phyloP scores from a whole-genome alignment of 1,140 invertebrate species.

The Saccostrea glomerata region DNA sequence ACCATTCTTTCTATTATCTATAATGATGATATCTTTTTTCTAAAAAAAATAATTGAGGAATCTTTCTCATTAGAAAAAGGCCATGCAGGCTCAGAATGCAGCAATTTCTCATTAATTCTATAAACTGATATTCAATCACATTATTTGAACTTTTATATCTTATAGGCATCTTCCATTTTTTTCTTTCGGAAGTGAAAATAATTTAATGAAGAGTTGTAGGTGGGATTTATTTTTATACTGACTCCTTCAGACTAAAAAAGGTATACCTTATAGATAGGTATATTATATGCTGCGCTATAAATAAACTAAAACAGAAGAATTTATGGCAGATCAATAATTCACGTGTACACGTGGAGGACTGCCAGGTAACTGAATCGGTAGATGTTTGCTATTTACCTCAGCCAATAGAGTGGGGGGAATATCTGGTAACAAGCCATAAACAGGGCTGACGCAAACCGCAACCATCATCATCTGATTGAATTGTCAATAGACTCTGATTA shows the following conservation, averaged over 20 bases:
- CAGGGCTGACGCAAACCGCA: not conserved
- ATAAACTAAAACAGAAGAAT: not conserved
- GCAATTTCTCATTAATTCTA: not conserved
- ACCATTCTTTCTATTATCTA: not conserved
- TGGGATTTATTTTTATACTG: not conserved
- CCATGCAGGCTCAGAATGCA: not conserved
- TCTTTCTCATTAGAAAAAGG: not conserved
- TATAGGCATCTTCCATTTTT: not conserved
- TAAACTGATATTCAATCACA: not conserved
- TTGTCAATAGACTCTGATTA: not conserved
- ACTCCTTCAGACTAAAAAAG: not conserved
- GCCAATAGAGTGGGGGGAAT: not conserved
- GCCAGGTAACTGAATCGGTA: not conserved
- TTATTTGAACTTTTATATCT: not conserved
- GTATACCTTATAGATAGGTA: not conserved
- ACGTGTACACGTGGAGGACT: too few relatives aligned
- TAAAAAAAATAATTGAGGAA: not conserved
- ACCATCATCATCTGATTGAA: not conserved
- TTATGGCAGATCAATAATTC: not conserved
- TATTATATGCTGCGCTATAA: not conserved
- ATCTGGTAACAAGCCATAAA: conserved; percentile 24
- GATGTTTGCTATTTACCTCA: not conserved
- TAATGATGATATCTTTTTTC: not conserved
- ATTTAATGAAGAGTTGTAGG: not conserved
- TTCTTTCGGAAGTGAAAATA: not conserved